Base-by-base conservation (phyloP, 2,888 invertebrate genomes). In the Caenorhabditis virilis region DNA sequence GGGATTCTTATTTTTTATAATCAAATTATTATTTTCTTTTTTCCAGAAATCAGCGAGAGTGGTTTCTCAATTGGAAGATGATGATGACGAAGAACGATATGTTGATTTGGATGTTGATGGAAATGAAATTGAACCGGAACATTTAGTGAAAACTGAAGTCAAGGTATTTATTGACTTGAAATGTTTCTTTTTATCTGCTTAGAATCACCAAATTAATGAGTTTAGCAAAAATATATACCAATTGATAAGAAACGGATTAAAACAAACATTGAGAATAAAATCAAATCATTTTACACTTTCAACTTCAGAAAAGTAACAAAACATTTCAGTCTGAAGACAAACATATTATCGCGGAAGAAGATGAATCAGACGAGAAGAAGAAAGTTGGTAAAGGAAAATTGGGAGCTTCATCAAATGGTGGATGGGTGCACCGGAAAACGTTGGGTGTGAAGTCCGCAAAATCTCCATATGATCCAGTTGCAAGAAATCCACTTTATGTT, bases 401-500 rank as follows among this genome's bases (percentile, higher is more conserved):
- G 3, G 56, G 56, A 49, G 54, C 54, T 5, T 59, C 59, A 18
- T 55, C 48, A 15, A 51, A 52, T 11, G 66, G 55, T 35, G 72
- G 76, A 48, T 76, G 74, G 77, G 69, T 77, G 25, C 76, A 77
- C 59, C 38, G 71, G 15, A 60, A 43, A 38, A 59, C 35, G 20
- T 2, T 46, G 41, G 63, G 54, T 5, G 49, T 58, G 26, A 59
- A 56, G 35, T 57, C 58, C 16, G 63, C 71, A 13, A 47, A 65
- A 7, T 47, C 49, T n/a, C 64, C 59, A 11, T 87, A 88, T 77
- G 85, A 87, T 73, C 83, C 85, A 1, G 87, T 59, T 86, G 89
- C 85, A 23, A 88, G 95, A 25, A 95, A 95, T 85, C 95, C 97
- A 0, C 84, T 90, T 16, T 92, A 88, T 86, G 89, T 91, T 13